Conservation (phyloP, 2,113 vertebrate species). For the Callorhinus ursinus region DNA sequence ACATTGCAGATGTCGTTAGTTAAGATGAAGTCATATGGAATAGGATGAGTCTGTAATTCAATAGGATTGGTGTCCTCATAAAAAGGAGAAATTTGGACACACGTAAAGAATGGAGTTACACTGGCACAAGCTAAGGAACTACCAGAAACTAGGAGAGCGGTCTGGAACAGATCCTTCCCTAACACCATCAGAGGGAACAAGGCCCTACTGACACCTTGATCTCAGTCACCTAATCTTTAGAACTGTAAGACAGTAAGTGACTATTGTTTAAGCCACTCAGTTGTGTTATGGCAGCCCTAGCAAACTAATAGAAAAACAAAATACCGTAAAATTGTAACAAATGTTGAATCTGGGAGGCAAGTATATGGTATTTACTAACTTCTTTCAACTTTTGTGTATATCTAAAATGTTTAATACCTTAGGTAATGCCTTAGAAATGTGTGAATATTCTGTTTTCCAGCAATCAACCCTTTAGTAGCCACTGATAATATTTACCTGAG, state of each 20-base stretch:
- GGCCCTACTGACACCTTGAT: not conserved
- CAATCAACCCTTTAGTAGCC: not conserved
- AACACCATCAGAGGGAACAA: not conserved
- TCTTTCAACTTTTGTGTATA: not conserved
- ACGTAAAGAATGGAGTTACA: not conserved
- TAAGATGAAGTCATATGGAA: not conserved
- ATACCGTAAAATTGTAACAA: not conserved
- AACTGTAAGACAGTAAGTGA: not conserved
- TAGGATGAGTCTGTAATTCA: not conserved
- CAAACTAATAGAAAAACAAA: not conserved
- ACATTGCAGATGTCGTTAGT: not conserved
- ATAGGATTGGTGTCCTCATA: not conserved
- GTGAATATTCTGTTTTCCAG: not conserved
- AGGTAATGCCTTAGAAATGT: not conserved
- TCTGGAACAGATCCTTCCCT: not conserved
- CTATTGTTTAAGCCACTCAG: not conserved
- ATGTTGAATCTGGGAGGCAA: not conserved
- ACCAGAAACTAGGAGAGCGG: not conserved
- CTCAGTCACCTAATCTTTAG: not conserved
- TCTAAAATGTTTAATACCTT: not conserved
- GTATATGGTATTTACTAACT: not conserved
- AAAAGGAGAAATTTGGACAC: not conserved
- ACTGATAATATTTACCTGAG: not conserved
- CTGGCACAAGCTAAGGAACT: not conserved
- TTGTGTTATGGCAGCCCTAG: not conserved